Evolutionary conservation across 2,888 invertebrate genomes (phyloP).

Genomic region (Nycteola revayana): DNA sequence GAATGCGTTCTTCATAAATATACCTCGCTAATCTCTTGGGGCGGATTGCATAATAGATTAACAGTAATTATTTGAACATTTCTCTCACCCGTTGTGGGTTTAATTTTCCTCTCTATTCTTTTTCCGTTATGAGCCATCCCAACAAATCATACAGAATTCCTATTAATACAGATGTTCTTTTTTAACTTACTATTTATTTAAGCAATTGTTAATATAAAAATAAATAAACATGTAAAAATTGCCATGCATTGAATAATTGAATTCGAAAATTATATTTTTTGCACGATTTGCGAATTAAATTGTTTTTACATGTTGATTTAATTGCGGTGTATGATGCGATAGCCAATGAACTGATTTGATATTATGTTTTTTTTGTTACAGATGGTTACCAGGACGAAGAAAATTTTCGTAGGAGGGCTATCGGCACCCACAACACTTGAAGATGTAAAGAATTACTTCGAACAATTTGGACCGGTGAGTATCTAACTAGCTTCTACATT

Average conservation of each 20-base stretch:
- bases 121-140: constrained; percentile 41
- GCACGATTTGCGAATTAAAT: constrained; percentile 9
- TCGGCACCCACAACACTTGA: constrained; percentile 99
- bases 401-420: constrained; percentile 99
- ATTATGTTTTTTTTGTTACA: constrained; percentile 76
- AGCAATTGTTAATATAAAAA: constrained; percentile 6
- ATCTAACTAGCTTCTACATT: too few relatives aligned
- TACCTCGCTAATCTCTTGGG: constrained; percentile 46
- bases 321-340: constrained; percentile 1
- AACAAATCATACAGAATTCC: constrained; percentile 20
- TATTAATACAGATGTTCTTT: too few relatives aligned
- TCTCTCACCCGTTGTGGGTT: constrained; percentile 40
- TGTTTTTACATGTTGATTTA: constrained; percentile 11
- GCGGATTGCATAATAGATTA: constrained; percentile 70
- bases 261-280: constrained; percentile 8
- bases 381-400: constrained; percentile 99
- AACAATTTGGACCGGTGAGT: constrained; percentile 99
- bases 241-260: constrained; percentile 12
- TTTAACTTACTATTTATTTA: constrained; percentile 12
- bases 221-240: constrained; percentile 15
- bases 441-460: constrained; percentile 99
- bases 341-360: too few relatives aligned
- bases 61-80: constrained; percentile 68
- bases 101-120: constrained; percentile 46
- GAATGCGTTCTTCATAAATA: constrained; percentile 57